Evolutionary conservation across 35 echinoderm and acorn worm genomes (phyloP), one percentile per base, ranked within the genome.

Genomic region (Lytechinus variegatus): DNA sequence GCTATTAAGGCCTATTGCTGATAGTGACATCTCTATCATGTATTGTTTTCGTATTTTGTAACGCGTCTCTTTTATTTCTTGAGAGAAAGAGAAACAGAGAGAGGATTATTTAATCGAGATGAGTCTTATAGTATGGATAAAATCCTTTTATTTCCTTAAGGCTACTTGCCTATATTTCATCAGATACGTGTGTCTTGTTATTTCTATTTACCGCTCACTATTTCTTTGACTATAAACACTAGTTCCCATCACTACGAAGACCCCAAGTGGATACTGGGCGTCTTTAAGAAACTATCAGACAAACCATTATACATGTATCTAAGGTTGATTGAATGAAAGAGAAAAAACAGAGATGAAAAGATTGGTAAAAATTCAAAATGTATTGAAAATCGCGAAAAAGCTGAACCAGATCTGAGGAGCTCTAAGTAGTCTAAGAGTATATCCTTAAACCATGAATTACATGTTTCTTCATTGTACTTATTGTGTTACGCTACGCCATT

Each of bases 61-160:
- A 79, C 19, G n/a, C 19, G 66, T 79, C 16, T 19, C n/a, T 79
- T 19, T 79, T n/a, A 4, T 66, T 24, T 79, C 5, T 79, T 79
- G 5, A 24, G 66, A 79, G 66, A 7, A 24, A 79, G 66, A 19
- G n/a, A 8, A 7, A 44, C 33, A 0, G 66, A 79, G 19, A 71
- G 61, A 16, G 61, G 5, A 71, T 71, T 71, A 58, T 13, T 9
- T 9, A 79, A 79, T 79, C 21, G 66, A 24, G 19, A 79, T 79
- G 66, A 79, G 66, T 19, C 6, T 19, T 14, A 79, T 79, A 79
- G 66, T 24, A 79, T 19, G 66, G 66, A n/a, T 4, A 24, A 79
- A 79, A 79, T 79, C 19, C 66, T 79, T 79, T 79, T n/a, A 79
- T n/a, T 79, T 79, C 66, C 66, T 79, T 79, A 19, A n/a, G 66